phyloP scores from a whole-genome alignment of 2,888 invertebrate genomes.

The Athalia rosae region DNA sequence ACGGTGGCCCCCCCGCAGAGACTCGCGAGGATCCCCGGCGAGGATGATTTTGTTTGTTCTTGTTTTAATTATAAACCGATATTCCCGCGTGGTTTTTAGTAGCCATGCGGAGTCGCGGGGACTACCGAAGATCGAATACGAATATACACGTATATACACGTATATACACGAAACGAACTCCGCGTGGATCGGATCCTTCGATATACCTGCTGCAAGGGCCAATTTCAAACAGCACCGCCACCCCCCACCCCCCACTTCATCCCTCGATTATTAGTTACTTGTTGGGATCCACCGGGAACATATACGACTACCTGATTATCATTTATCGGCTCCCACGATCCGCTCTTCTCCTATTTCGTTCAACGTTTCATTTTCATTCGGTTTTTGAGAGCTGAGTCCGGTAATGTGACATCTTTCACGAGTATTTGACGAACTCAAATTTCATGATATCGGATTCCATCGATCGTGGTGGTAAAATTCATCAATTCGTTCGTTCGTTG shows the following conservation, averaged over 20 bases:
- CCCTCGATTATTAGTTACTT: background rate
- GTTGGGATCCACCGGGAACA: constrained; percentile 4
- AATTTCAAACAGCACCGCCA: constrained; percentile 39
- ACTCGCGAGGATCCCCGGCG: constrained; percentile 47
- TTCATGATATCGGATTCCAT: too few species aligned
- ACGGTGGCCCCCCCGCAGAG: constrained; percentile 62
- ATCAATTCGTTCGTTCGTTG: background rate
- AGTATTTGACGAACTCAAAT: background rate
- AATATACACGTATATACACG: too few species aligned
- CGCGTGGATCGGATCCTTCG: too few species aligned
- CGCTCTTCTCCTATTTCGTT: background rate
- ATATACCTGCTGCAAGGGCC: constrained; percentile 50
- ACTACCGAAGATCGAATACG: too few species aligned
- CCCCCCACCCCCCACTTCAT: too few species aligned
- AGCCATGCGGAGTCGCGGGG: too few species aligned
- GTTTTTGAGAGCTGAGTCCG: too few species aligned
- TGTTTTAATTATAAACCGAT: constrained; percentile 67
- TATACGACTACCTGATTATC: constrained; percentile 19
- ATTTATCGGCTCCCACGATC: constrained; percentile 2
- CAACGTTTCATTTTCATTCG: background rate
- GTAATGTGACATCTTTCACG: background rate
- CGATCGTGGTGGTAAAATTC: background rate
- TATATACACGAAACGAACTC: too few species aligned
- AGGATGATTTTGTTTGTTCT: constrained; percentile 61
- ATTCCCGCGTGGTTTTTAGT: background rate